Percentiles rank a stretch among this genome's conserved stretches.
Evolutionary conservation across 23 tunicate species (phyloP).

Genomic region (Ascidia mentula): DNA sequence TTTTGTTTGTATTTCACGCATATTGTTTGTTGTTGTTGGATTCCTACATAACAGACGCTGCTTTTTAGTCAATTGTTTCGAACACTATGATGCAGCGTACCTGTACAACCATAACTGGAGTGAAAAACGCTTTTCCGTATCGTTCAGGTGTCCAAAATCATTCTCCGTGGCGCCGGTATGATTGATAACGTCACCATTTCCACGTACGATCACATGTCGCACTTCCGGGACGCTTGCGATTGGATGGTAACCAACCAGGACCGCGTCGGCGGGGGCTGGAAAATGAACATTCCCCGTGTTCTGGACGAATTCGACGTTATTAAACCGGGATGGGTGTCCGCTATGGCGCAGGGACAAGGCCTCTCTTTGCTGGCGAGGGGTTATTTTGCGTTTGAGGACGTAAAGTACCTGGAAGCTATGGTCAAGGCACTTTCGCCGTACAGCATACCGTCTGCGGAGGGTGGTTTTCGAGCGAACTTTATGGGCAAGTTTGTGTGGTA

Average conservation of each 20-base stretch:
- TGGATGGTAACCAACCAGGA: slow-evolving; percentile 79
- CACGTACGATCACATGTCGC: slow-evolving; percentile 66
- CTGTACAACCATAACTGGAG: not conserved
- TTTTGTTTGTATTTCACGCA: no score
- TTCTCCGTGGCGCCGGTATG: slow-evolving; percentile 59
- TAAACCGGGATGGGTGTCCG: slow-evolving; percentile 95
- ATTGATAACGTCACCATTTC: slow-evolving; percentile 74
- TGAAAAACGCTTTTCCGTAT: not conserved
- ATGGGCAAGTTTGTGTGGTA: slow-evolving; percentile 92
- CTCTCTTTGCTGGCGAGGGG: slow-evolving; percentile 77
- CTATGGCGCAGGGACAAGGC: slow-evolving; percentile 99
- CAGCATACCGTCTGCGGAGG: slow-evolving; percentile 58
- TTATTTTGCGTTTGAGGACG: slow-evolving; percentile 27
- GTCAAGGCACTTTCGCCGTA: slow-evolving; percentile 64
- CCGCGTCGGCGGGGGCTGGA: slow-evolving; percentile 73
- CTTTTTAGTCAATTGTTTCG: no score
- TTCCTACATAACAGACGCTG: no score
- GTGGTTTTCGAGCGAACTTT: slow-evolving; percentile 82
- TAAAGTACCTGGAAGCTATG: slow-evolving; percentile 37
- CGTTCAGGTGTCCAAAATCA: slow-evolving; percentile 55
- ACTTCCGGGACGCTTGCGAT: slow-evolving; percentile 59
- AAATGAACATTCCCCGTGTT: slow-evolving; percentile 48
- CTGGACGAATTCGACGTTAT: slow-evolving; percentile 50
- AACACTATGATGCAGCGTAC: not conserved
- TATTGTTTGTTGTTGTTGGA: no score